Evolutionary conservation across 2,113 vertebrate species (phyloP), one percentile per base, ranked within the genome.

Genomic region (Dasypus novemcinctus): DNA sequence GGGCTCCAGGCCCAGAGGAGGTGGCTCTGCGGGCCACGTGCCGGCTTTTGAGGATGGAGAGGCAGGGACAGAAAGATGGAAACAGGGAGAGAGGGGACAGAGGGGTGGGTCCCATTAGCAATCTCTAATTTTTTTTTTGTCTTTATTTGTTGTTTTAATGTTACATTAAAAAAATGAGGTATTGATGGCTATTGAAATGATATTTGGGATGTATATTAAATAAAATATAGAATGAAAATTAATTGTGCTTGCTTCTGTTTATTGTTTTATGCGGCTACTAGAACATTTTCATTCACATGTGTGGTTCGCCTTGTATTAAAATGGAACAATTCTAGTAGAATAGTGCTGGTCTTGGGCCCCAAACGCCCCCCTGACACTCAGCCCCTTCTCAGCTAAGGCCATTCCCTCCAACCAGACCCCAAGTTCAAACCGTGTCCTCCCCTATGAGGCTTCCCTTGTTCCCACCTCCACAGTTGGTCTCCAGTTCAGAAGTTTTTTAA

Each of bases 391-490:
- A 18, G 20, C 36, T 49, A 8, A n/a, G 41, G 68, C 38, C 18
- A 11, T 31, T 7, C 68, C 23, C 17, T 20, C 27, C 61, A 64
- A 1, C n/a, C 14, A 29, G 43, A 20, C 54, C 83, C 14, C 31
- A 7, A 1, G 15, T 31, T 10, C 25, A 31, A 15, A 61, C 33
- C 63, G 27, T 25, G 27, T 43, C 31, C 29, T 71, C 71, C 1
- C 11, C 5, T 5, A 0, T 14, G 7, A 6, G 1, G 17, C n/a
- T 17, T 2, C 3, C n/a, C 8, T 1, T 29, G 1, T 29, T 29
- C 59, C 31, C 27, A 38, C 21, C 46, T 33, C 75, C 49, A 1
- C 5, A 20, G 11, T 38, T 49, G 59, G 14, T 20, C 71, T 43
- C 18, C 15, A 1, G 20, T 29, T 49, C 29, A 0, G 27, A 43